These are phyloP conservation scores for Dryobotodes eremita DNA, from an alignment of 2,888 invertebrate species.

Conservation along the genomic window DNA sequence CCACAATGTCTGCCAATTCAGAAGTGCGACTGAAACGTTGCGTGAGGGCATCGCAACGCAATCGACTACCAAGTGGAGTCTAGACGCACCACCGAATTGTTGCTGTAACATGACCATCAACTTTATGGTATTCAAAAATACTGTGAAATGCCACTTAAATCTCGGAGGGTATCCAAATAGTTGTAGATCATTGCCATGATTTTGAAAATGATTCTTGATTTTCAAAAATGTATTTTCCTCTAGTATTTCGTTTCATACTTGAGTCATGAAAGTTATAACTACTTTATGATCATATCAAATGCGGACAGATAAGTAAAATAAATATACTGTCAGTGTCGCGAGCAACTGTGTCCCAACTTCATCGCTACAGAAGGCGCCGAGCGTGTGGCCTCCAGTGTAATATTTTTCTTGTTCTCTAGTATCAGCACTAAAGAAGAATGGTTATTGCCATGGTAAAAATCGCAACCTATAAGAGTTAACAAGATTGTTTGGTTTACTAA, in stretches of 20 bases:
- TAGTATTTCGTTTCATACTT: no score
- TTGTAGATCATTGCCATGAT: no score
- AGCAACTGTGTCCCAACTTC: not conserved
- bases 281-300: not conserved
- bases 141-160: not conserved
- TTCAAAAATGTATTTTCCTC: no score
- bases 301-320: not conserved
- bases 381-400: not conserved
- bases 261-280: no score
- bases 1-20: slow-evolving; percentile 30
- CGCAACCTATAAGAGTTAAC: not conserved
- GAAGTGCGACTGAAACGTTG: slow-evolving; percentile 40
- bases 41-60: slow-evolving; percentile 59
- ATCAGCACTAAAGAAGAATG: no score
- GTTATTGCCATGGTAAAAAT: not conserved
- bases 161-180: no score
- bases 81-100: slow-evolving; percentile 36
- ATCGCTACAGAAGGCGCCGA: not conserved
- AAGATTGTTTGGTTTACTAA: slow-evolving; percentile 2
- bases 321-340: not conserved
- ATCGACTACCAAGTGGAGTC: slow-evolving; percentile 14
- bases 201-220: no score
- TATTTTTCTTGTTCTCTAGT: not conserved
- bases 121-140: not conserved
- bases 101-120: no score